These are phyloP conservation scores for Prionace glauca DNA, from an alignment of 2,797 vertebrate genomes.

Conservation along the genomic window DNA sequence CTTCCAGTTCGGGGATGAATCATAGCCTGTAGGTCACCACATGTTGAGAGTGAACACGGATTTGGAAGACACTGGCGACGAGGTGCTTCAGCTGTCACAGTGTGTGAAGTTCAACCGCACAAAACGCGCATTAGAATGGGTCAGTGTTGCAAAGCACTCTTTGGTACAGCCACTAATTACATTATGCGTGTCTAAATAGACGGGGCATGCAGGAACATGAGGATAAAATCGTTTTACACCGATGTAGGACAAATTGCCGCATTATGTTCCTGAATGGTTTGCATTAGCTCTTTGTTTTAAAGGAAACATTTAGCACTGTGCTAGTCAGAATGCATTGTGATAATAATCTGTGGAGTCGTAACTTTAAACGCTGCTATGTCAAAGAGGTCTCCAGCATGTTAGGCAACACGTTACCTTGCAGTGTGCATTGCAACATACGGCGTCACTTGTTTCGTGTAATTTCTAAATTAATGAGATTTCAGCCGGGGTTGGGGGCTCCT, in stretches of 20 bases:
- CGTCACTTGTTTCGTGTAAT: background rate
- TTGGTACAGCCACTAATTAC: background rate
- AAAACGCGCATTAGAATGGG: background rate
- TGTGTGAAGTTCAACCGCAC: background rate
- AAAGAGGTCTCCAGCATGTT: background rate
- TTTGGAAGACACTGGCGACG: background rate
- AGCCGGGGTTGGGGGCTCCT: background rate
- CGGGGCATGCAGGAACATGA: background rate
- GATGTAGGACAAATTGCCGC: background rate
- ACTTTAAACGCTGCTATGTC: background rate
- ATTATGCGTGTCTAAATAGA: background rate
- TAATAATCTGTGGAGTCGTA: background rate
- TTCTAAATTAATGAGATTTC: background rate
- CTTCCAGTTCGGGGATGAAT: slow-evolving; percentile 49
- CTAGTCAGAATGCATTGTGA: background rate
- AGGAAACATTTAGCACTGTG: background rate
- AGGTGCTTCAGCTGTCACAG: background rate
- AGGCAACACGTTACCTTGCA: background rate
- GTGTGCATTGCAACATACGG: background rate
- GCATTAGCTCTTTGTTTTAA: background rate
- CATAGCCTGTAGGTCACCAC: slow-evolving; percentile 47
- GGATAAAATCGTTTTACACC: background rate
- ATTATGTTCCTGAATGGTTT: background rate
- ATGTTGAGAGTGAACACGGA: background rate
- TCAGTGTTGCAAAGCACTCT: background rate